Base-by-base conservation (phyloP, 2,113 vertebrate genomes). In the Ciconia stormi region DNA sequence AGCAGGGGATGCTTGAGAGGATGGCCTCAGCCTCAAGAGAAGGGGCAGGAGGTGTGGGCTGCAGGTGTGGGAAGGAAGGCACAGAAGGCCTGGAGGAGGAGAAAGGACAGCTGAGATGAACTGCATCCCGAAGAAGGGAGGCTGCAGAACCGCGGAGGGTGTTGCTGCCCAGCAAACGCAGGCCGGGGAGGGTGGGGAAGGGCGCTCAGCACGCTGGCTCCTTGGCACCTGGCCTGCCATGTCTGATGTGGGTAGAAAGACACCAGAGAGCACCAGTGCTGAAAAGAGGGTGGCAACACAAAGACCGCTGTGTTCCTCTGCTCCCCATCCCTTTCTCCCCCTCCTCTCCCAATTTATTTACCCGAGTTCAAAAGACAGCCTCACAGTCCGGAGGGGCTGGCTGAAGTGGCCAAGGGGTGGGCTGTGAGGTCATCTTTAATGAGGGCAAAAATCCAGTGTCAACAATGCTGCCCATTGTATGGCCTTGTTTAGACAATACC, bases 381-480 rank as follows among this genome's bases (percentile, higher is more conserved):
- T 95, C 90, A 90, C 92, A 93, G 96, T 93, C 96, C 92, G 56
- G 36, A 94, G 93, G 96, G 97, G 94, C 84, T 91, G 95, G 91
- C 93, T 96, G 90, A 90, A 97, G 94, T 96, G 94, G 93, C 96
- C 90, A 92, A 94, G 93, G 97, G 96, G 95, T 82, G 93, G 96
- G 91, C 90, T 91, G 89, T 97, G 97, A 98, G 96, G 92, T 97
- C 97, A 97, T 96, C 92, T 93, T 95, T 95, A 96, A 90, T 67
- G 69, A 96, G 84, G 92, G 96, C 94, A 96, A 95, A 95, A 91
- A 92, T 96, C 95, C 95, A 94, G 79, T 79, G 58, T 87, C 96
- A 96, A 98, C 97, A 97, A 97, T 95, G 94, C 86, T 89, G 87
- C 63, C 93, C 87, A 96, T 97, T 98, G 96, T 98, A 82, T 52